These are phyloP conservation scores for Nematopogon swammerdamellus DNA, from an alignment of 2,888 invertebrate species.

Conservation along the genomic window DNA sequence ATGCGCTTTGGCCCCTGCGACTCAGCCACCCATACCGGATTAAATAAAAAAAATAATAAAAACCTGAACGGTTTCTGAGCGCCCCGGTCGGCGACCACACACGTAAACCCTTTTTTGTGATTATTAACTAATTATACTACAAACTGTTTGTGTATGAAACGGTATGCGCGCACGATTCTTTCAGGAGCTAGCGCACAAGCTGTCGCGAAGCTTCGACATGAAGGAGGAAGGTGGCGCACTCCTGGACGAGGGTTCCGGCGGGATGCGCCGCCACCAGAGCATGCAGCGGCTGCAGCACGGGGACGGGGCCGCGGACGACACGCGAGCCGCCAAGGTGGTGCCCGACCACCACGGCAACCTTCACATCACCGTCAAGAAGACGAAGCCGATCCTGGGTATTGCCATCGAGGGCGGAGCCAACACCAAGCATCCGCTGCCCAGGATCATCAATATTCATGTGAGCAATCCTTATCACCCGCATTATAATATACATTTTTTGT, in stretches of 20 bases:
- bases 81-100: too few relatives aligned
- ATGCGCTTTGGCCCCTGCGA: too few relatives aligned
- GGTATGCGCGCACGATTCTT: too few relatives aligned
- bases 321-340: slow-evolving; percentile 62
- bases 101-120: too few relatives aligned
- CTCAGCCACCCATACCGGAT: too few relatives aligned
- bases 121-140: too few relatives aligned
- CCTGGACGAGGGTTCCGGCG: slow-evolving; percentile 57
- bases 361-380: slow-evolving; percentile 87
- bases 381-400: slow-evolving; percentile 91
- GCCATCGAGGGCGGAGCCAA: slow-evolving; percentile 97
- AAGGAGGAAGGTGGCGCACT: slow-evolving; percentile 77
- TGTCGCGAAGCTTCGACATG: slow-evolving; percentile 86
- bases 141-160: too few relatives aligned
- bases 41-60: too few relatives aligned
- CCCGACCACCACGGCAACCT: slow-evolving; percentile 86
- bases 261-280: slow-evolving; percentile 71
- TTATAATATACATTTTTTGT: too few relatives aligned
- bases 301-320: slow-evolving; percentile 50
- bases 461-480: slow-evolving; percentile 29
- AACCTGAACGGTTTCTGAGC: too few relatives aligned
- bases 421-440: slow-evolving; percentile 90
- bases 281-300: slow-evolving; percentile 71
- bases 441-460: slow-evolving; percentile 96
- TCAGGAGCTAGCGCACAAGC: slow-evolving; percentile 83